These are phyloP conservation scores for Akabosia matsudoensis DNA, from an alignment of 1,140 invertebrate genomes.

Conservation along the genomic window DNA sequence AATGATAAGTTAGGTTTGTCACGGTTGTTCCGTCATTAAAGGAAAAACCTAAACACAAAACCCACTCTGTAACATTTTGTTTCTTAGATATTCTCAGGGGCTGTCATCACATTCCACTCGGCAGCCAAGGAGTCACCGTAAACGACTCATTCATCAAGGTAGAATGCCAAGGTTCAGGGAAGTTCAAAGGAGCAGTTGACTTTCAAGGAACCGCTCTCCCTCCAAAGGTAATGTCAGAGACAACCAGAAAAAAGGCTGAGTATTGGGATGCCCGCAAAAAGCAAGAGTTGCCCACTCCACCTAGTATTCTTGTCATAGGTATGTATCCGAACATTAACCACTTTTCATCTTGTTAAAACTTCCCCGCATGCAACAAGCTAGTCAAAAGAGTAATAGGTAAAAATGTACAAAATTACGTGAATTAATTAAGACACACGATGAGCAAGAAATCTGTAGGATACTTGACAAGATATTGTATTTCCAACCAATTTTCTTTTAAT, in stretches of 20 bases:
- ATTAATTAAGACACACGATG: too few relatives aligned
- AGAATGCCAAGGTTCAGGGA: slow-evolving; percentile 36
- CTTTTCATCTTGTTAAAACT: too few relatives aligned
- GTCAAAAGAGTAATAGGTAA: too few relatives aligned
- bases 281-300: slow-evolving; percentile 1
- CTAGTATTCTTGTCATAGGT: slow-evolving; percentile 29
- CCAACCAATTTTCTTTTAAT: too few relatives aligned
- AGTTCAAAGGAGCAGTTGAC: slow-evolving; percentile 13
- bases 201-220: slow-evolving; percentile 23
- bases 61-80: not conserved
- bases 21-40: too few relatives aligned
- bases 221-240: slow-evolving; percentile 11
- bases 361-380: too few relatives aligned
- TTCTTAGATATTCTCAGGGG: slow-evolving; percentile 28
- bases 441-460: too few relatives aligned
- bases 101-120: slow-evolving; percentile 28
- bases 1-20: too few relatives aligned
- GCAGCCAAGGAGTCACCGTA: not conserved
- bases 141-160: slow-evolving; percentile 32
- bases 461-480: too few relatives aligned
- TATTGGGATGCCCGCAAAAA: slow-evolving; percentile 18
- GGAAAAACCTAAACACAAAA: too few relatives aligned
- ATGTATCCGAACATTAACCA: too few relatives aligned
- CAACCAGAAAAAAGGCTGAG: slow-evolving; percentile 28
- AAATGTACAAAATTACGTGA: too few relatives aligned